Percentiles rank a stretch among this genome's conserved stretches.
These are phyloP conservation scores for Lithobates sylvaticus DNA, from an alignment of 2,797 vertebrate species.

Conservation along the genomic window DNA sequence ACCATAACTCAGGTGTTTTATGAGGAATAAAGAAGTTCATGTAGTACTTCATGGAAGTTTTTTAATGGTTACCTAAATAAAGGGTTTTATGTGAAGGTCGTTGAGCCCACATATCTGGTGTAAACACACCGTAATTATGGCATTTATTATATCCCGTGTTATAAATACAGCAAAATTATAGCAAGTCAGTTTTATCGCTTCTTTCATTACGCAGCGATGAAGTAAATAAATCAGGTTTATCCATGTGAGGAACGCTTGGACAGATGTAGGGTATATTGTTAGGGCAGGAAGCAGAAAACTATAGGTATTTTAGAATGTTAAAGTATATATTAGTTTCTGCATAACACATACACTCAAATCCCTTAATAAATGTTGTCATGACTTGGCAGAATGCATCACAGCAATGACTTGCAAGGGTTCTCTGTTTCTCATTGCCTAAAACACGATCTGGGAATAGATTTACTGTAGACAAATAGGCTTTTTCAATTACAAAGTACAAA, in stretches of 20 bases:
- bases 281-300: neutral
- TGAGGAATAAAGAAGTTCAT: slow-evolving; percentile 57
- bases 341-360: neutral
- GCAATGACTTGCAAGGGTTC: neutral
- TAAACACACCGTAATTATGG: slow-evolving; percentile 56
- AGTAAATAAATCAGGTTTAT: slow-evolving; percentile 55
- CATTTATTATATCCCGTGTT: slow-evolving; percentile 44
- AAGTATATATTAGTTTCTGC: neutral
- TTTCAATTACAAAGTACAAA: too few species aligned
- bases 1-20: slow-evolving; percentile 59
- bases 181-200: slow-evolving; percentile 42
- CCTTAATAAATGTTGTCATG: neutral
- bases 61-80: slow-evolving; percentile 59
- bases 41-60: slow-evolving; percentile 54
- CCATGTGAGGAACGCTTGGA: slow-evolving; percentile 20
- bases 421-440: too few species aligned
- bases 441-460: too few species aligned
- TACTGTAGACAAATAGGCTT: too few species aligned
- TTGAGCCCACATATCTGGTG: slow-evolving; percentile 59
- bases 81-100: slow-evolving; percentile 60
- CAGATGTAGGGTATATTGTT: neutral
- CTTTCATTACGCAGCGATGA: slow-evolving; percentile 34
- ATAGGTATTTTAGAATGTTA: neutral
- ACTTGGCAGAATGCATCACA: neutral
- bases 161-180: slow-evolving; percentile 56